A percentile compares a stretch with the other conserved stretches of the same genome.
Evolutionary conservation across 2,113 vertebrate species (phyloP).

Genomic region (Cyanistes caeruleus): DNA sequence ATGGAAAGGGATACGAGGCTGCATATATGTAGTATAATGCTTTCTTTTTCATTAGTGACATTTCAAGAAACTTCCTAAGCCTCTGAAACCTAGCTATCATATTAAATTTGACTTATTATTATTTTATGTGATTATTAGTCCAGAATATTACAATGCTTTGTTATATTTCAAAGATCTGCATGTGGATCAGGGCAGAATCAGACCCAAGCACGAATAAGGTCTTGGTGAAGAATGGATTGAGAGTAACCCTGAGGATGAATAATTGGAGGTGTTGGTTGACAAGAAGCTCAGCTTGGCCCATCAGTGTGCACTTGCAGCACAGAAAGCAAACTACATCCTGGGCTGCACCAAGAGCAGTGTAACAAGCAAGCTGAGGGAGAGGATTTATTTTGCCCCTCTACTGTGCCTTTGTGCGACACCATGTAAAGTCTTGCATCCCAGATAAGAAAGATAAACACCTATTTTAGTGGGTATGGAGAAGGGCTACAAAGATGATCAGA

Average conservation of each 20-base stretch:
- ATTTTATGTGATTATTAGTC: neutral
- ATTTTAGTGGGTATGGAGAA: neutral
- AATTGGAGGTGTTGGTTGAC: neutral
- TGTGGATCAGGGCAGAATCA: rapidly evolving
- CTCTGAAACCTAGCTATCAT: neutral
- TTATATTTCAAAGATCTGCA: neutral
- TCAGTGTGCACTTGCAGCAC: neutral
- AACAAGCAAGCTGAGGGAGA: neutral
- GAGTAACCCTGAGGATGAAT: neutral
- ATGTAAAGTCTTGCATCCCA: neutral
- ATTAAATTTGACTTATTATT: neutral
- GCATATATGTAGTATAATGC: neutral
- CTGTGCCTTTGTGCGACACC: neutral
- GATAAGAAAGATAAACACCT: neutral
- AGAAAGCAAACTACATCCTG: neutral
- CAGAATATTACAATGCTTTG: neutral
- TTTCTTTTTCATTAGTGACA: neutral
- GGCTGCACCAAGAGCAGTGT: neutral
- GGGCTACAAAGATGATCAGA: neutral
- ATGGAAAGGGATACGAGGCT: neutral
- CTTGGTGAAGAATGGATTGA: neutral
- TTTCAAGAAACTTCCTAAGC: neutral
- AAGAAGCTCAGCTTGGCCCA: neutral
- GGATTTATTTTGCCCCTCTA: neutral
- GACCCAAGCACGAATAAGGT: neutral